Conservation (phyloP, 2,797 vertebrate species). For the Acipenser oxyrinchus region DNA sequence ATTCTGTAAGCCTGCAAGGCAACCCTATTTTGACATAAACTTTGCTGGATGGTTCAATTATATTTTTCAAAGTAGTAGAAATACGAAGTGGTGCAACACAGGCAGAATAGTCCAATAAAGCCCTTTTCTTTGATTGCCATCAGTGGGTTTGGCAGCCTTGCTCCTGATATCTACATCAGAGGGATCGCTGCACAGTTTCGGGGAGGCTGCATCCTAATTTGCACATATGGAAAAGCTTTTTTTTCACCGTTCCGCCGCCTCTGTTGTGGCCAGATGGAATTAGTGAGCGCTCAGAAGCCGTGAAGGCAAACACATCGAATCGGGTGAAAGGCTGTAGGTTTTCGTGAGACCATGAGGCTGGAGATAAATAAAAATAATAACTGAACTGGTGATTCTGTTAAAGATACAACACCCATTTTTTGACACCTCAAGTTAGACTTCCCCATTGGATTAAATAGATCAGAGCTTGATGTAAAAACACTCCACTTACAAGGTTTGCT, state of each 20-base stretch:
- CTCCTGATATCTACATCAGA: constrained; percentile 67
- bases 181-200: constrained; percentile 68
- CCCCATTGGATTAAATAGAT: neutral
- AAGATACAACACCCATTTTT: constrained; percentile 36
- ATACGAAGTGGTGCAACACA: constrained; percentile 29
- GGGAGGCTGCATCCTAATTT: constrained; percentile 85
- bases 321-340: constrained; percentile 34
- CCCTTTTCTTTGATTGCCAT: constrained; percentile 72
- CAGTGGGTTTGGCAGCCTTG: constrained; percentile 75
- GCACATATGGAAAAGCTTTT: constrained; percentile 97
- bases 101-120: constrained; percentile 58
- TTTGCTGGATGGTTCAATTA: constrained; percentile 19
- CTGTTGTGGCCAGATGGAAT: constrained; percentile 98
- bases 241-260: constrained; percentile 78
- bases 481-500: neutral
- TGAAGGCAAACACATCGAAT: constrained; percentile 90
- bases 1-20: constrained; percentile 5
- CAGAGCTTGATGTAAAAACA: neutral
- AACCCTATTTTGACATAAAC: constrained; percentile 17
- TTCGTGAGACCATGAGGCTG: constrained; percentile 39
- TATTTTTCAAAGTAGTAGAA: constrained; percentile 26
- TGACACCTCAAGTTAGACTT: constrained; percentile 14
- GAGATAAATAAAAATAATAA: constrained; percentile 37
- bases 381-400: constrained; percentile 32
- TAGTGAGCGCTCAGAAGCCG: constrained; percentile 86